These are phyloP conservation scores for Leguminivora glycinivorella DNA, from an alignment of 1,140 invertebrate genomes.

Conservation along the genomic window DNA sequence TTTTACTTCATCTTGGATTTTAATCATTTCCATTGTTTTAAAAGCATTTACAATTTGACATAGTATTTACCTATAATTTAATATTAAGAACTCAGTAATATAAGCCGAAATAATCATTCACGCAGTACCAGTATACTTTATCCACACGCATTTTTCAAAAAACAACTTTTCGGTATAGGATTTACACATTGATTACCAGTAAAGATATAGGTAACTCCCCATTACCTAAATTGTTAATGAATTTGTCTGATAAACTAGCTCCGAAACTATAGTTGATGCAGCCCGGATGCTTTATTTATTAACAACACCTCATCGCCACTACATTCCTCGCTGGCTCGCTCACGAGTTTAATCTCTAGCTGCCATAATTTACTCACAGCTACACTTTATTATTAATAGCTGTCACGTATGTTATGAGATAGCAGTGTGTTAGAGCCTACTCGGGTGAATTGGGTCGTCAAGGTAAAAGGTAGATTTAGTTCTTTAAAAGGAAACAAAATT, in stretches of 20 bases:
- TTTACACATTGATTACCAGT: too few relatives aligned
- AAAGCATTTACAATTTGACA: too few relatives aligned
- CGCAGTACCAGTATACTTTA: too few relatives aligned
- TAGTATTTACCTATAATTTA: too few relatives aligned
- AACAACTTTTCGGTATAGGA: too few relatives aligned
- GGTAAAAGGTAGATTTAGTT: background rate
- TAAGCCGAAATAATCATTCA: too few relatives aligned
- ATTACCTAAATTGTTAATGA: background rate
- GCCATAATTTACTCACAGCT: constrained; percentile 16
- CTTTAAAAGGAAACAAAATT: background rate
- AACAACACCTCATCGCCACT: constrained; percentile 18
- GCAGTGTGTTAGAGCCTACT: constrained; percentile 1
- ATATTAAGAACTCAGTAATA: too few relatives aligned
- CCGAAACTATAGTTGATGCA: constrained; percentile 4
- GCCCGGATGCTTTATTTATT: constrained; percentile 9
- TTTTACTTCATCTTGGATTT: too few relatives aligned
- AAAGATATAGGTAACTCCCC: background rate
- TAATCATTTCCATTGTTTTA: too few relatives aligned
- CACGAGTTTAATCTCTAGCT: constrained; percentile 22
- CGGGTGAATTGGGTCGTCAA: constrained; percentile 7
- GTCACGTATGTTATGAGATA: constrained; percentile 12
- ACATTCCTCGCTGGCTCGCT: constrained; percentile 8
- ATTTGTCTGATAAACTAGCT: background rate
- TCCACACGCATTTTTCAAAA: too few relatives aligned
- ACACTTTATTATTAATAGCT: constrained; percentile 23